Evolutionary conservation across 2,113 vertebrate genomes (phyloP).

Genomic region (Nibea coibor): DNA sequence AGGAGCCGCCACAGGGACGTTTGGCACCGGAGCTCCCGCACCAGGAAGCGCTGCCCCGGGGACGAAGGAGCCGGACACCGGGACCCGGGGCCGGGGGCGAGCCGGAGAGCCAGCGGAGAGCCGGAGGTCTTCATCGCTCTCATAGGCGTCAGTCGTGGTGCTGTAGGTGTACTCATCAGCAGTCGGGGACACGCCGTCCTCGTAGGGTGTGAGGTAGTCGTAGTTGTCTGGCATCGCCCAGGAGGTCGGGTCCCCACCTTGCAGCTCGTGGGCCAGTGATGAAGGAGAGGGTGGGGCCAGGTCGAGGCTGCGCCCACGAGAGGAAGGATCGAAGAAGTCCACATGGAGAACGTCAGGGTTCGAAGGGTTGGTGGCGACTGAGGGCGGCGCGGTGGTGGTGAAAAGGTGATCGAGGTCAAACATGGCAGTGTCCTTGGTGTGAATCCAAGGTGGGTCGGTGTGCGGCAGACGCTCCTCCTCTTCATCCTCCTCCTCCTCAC

Average conservation of each 20-base stretch:
- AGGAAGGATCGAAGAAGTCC: conserved; percentile 88
- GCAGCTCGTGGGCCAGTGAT: conserved; percentile 73
- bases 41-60: conserved; percentile 44
- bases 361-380: conserved; percentile 65
- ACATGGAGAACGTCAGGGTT: conserved; percentile 83
- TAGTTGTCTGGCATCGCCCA: conserved; percentile 89
- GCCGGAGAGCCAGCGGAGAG: conserved; percentile 71
- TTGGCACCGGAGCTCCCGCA: conserved; percentile 38
- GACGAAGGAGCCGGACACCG: conserved; percentile 48
- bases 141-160: conserved; percentile 88
- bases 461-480: conserved; percentile 66
- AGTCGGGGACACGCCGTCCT: conserved; percentile 88
- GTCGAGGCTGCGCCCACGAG: conserved; percentile 71
- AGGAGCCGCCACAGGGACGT: conserved; percentile 52
- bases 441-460: conserved; percentile 77
- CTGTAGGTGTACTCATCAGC: conserved; percentile 89
- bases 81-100: conserved; percentile 69
- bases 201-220: conserved; percentile 91
- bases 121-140: conserved; percentile 82
- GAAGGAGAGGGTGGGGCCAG: conserved; percentile 78
- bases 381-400: conserved; percentile 52
- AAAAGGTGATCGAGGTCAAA: conserved; percentile 73
- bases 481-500: conserved; percentile 52
- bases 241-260: conserved; percentile 85
- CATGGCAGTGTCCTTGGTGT: conserved; percentile 77